Base-by-base conservation (phyloP, 2,888 invertebrate species). In the Polyommatus icarus region DNA sequence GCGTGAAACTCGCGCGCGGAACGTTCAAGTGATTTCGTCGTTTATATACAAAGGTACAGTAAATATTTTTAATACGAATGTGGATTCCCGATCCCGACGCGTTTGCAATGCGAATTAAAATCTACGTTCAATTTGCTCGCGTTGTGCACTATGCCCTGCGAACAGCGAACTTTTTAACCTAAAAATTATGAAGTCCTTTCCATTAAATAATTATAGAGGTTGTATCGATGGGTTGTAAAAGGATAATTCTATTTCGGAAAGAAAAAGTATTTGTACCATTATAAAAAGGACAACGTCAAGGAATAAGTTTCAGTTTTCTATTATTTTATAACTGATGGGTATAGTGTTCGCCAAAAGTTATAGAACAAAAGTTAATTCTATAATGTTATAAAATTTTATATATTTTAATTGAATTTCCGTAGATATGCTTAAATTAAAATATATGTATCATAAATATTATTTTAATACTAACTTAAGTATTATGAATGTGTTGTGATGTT, bases 1-100 rank as follows among this genome's bases (percentile, higher is more conserved):
- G 50, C 40, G 79, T 76, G 76, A 84, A 84, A 89, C 86, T 86
- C 87, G 88, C 86, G 85, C 82, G 80, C 79, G 79, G 80, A 79
- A 79, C 76, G 77, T 61, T 80, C 81, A 81, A 81, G 82, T 81
- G 82, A 81, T 81, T 84, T 83, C 81, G 80, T 80, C 80, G 79
- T 81, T 80, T 61, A 76, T 78, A 79, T 79, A 80, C 77, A 78
- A 84, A 84, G 84, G 84, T 84, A 84, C 81, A 79, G 83, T 83
- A 80, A 79, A 79, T 77, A 78, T 78, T 46, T 61, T 79, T 76
- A 78, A 67, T 79, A 61, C 76, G 71, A 61, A 32, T 29, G 76
- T 75, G 79, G 77, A 80, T 79, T 75, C 72, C 67, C 78, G 73
- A n/a, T 75, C 72, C 67, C 78, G 73, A n/a, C 78, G 61, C 79